A percentile compares a stretch with the other conserved stretches of the same genome.
Evolutionary conservation across 1,140 invertebrate genomes (phyloP).

Genomic region (Aethina tumida): DNA sequence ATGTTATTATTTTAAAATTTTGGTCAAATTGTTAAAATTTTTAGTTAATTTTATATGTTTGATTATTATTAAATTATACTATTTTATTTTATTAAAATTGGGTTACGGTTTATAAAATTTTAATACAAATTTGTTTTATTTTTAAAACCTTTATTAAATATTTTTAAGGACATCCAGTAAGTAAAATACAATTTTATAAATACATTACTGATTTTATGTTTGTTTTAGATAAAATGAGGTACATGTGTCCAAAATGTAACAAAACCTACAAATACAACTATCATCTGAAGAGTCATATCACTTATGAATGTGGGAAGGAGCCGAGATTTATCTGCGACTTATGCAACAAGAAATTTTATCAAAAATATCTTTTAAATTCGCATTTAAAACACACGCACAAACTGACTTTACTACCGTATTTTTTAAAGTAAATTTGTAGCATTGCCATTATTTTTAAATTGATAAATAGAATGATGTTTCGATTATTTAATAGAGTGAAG

Average conservation of each 20-base stretch:
- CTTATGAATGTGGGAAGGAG: constrained; percentile 3
- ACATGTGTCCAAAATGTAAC: not conserved
- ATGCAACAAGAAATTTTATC: constrained; percentile 4
- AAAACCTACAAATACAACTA: constrained; percentile 3
- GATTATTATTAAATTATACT: too few species aligned
- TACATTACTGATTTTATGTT: too few species aligned
- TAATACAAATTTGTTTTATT: too few species aligned
- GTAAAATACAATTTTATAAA: too few species aligned
- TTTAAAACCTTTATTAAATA: too few species aligned
- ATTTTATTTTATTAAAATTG: too few species aligned
- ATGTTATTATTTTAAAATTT: too few species aligned
- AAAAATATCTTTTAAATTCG: not conserved
- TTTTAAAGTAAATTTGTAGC: not conserved
- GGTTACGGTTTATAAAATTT: too few species aligned
- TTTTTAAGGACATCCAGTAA: too few species aligned
- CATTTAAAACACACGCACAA: not conserved
- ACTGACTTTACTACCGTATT: not conserved
- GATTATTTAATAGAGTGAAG: not conserved
- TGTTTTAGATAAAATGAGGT: too few species aligned
- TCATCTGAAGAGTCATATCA: not conserved
- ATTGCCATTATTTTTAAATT: not conserved
- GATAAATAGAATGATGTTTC: not conserved
- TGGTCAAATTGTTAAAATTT: too few species aligned
- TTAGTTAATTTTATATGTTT: too few species aligned
- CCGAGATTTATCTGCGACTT: not conserved